Evolutionary conservation across 2,797 vertebrate genomes (phyloP), one percentile per base, ranked within the genome.

Genomic region (Macropus fuliginosus): DNA sequence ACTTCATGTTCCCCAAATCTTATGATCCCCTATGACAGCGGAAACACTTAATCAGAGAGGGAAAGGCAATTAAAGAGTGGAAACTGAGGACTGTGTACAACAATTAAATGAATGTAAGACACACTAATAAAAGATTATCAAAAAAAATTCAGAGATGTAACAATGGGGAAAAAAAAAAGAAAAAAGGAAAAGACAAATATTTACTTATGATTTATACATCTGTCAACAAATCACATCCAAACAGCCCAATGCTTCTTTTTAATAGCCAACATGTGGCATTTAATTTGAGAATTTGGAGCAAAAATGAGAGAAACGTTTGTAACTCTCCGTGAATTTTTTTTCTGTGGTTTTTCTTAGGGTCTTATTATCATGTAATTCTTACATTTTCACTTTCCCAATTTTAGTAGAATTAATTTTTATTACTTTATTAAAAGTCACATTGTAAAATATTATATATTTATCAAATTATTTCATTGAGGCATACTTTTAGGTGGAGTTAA

Each of bases 261-360:
- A 97, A 95, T 93, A 34, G 0, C 0, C 16, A 56, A 54, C 21
- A 92, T 81, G 18, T 0, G 0, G 56, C 52, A 81, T 92, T 97
- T 96, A 96, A 97, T 94, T 97, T 96, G 95, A 94, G 16, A 92
- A 94, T 92, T 1, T 11, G 91, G 0, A 3, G 1, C 16, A n/a
- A 92, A 11, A 96, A 92, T 46, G 3, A 16, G 57, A 9, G 92
- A 96, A 97, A 55, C 28, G 5, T 93, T 96, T 94, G 24, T 92
- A 40, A 81, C 16, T 28, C 3, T 92, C 50, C 96, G 31, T 95
- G 94, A 52, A 40, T 97, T 94, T 21, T 90, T 31, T 97, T 92
- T 31, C 52, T 94, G 59, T 10, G 92, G 91, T 90, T 92, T 62
- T 62, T 62, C 3, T 59, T 91, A 91, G 28, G 31, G 28, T 28